Evolutionary conservation across 1,140 invertebrate species (phyloP).

Genomic region (Ceratosolen solmsi): DNA sequence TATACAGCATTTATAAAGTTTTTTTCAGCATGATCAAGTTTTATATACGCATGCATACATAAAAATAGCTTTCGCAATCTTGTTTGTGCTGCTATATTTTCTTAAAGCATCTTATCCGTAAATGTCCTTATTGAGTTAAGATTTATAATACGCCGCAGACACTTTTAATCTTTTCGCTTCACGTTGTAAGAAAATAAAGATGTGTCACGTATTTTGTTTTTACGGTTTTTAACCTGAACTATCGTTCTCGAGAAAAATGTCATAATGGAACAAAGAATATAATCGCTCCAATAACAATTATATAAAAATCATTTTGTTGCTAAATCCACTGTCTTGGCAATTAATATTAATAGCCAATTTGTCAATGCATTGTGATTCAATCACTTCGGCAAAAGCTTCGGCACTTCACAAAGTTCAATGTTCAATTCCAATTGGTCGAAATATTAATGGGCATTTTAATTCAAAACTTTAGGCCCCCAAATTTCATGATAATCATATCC

Average conservation of each 20-base stretch:
- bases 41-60: neutral
- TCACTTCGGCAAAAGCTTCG: too few relatives aligned
- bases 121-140: slow-evolving; percentile 16
- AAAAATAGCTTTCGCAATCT: slow-evolving; percentile 18
- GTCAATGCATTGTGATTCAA: too few relatives aligned
- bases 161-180: neutral
- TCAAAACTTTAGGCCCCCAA: too few relatives aligned
- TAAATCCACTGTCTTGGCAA: too few relatives aligned
- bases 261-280: neutral
- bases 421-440: too few relatives aligned
- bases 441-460: too few relatives aligned
- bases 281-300: too few relatives aligned
- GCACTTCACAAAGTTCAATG: too few relatives aligned
- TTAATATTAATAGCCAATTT: too few relatives aligned
- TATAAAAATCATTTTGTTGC: too few relatives aligned
- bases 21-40: neutral
- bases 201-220: slow-evolving; percentile 37
- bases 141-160: neutral
- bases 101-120: neutral
- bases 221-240: neutral
- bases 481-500: too few relatives aligned
- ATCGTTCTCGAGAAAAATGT: slow-evolving; percentile 11
- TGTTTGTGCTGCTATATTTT: slow-evolving; percentile 12
- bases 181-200: neutral
- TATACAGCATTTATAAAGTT: neutral